Evolutionary conservation across 2,113 vertebrate species (phyloP).

Genomic region (Passer domesticus): DNA sequence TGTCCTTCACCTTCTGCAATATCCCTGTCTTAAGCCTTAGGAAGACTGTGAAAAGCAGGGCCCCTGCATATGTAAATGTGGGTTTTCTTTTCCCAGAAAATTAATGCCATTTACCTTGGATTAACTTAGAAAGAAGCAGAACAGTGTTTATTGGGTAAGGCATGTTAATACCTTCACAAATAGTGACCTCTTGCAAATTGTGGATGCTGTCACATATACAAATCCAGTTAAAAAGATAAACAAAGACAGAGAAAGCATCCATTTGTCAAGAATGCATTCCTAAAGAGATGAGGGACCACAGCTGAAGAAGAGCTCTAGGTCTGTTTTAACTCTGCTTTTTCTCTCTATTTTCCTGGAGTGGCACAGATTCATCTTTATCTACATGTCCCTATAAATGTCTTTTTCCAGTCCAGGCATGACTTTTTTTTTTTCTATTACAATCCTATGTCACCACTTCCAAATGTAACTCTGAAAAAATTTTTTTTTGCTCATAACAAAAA

Average conservation of each 20-base stretch:
- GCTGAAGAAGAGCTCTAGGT: neutral
- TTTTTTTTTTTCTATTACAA: neutral
- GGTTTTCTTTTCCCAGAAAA: neutral
- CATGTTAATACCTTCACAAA: neutral
- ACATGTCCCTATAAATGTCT: neutral
- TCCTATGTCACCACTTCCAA: neutral
- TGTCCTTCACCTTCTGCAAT: neutral
- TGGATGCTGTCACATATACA: neutral
- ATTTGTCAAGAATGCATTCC: neutral
- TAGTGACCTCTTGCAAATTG: neutral
- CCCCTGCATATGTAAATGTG: neutral
- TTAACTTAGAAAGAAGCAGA: neutral
- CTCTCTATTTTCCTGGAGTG: neutral
- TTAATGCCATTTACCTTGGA: neutral
- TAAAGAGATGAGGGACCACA: neutral
- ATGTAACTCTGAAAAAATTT: neutral
- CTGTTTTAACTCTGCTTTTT: neutral
- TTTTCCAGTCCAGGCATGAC: neutral
- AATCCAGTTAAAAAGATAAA: neutral
- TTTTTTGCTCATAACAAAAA: neutral
- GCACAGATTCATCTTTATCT: neutral
- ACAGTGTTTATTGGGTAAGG: neutral
- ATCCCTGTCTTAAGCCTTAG: neutral
- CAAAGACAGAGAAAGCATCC: neutral
- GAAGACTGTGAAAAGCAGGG: neutral